These are phyloP conservation scores for Pitangus sulphuratus DNA, from an alignment of 2,797 vertebrate genomes.

Conservation along the genomic window DNA sequence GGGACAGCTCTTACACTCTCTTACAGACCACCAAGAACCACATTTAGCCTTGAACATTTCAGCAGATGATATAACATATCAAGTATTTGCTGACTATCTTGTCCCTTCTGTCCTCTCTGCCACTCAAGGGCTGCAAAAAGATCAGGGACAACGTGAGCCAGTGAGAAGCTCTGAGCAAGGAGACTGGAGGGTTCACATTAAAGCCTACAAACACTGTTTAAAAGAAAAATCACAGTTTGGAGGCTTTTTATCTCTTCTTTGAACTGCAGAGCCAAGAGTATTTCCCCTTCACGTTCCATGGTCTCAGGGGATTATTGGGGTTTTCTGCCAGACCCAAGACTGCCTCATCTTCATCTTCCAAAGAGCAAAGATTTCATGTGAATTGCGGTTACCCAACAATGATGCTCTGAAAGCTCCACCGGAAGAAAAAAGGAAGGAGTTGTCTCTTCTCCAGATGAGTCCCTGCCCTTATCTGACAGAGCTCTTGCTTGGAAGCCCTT, in stretches of 20 bases:
- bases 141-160: not conserved
- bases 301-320: not conserved
- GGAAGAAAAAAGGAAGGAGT: not conserved
- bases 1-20: not conserved
- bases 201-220: not conserved
- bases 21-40: not conserved
- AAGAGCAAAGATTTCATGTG: not conserved
- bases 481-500: not conserved
- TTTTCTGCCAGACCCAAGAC: not conserved
- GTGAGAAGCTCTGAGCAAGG: not conserved
- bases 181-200: not conserved
- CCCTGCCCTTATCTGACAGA: not conserved
- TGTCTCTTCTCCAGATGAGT: fast-evolving
- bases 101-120: not conserved
- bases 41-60: not conserved
- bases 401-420: not conserved
- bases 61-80: not conserved
- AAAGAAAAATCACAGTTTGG: not conserved
- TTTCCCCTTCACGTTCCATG: not conserved
- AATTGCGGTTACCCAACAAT: not conserved
- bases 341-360: not conserved
- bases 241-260: not conserved
- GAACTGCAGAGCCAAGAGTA: not conserved
- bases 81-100: not conserved
- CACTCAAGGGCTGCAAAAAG: not conserved